These are phyloP conservation scores for Dolichotis patagonum DNA, from an alignment of 2,113 vertebrate genomes.

Conservation along the genomic window DNA sequence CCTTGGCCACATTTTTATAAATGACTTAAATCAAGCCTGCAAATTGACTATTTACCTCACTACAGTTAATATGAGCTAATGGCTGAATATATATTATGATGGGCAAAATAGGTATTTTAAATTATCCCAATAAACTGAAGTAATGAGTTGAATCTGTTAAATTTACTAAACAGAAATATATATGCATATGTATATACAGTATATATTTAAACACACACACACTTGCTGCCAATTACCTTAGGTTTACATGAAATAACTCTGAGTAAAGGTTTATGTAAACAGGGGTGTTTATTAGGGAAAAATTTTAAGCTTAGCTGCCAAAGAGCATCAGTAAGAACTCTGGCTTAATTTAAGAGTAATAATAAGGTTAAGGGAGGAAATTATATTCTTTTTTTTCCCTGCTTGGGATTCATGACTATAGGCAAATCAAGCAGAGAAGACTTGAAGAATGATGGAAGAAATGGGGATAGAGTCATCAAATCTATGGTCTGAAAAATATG, in stretches of 20 bases:
- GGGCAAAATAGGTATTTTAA: constrained; percentile 43
- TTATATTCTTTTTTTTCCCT: not conserved
- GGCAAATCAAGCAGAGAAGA: not conserved
- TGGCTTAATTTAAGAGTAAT: constrained; percentile 27
- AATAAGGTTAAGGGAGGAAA: constrained; percentile 22
- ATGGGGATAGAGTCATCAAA: not conserved
- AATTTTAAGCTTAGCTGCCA: constrained; percentile 18
- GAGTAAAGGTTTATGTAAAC: constrained; percentile 39
- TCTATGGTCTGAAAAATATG: not conserved
- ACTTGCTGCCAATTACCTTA: not conserved
- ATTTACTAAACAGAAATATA: not conserved
- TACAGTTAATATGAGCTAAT: not conserved
- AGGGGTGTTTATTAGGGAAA: not conserved
- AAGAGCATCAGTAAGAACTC: constrained; percentile 50
- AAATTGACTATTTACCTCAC: not conserved
- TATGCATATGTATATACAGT: not conserved
- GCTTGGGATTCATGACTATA: constrained; percentile 25
- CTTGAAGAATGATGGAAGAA: not conserved
- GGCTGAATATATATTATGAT: not conserved
- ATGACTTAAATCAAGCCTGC: not conserved
- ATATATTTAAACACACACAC: not conserved
- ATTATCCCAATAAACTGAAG: constrained; percentile 29
- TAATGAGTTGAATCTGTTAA: not conserved
- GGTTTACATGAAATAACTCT: not conserved
- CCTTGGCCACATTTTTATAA: constrained; percentile 50